A percentile compares a stretch with the other conserved stretches of the same genome.
These are phyloP conservation scores for Synergus itoensis DNA, from an alignment of 2,888 invertebrate genomes.

Conservation along the genomic window DNA sequence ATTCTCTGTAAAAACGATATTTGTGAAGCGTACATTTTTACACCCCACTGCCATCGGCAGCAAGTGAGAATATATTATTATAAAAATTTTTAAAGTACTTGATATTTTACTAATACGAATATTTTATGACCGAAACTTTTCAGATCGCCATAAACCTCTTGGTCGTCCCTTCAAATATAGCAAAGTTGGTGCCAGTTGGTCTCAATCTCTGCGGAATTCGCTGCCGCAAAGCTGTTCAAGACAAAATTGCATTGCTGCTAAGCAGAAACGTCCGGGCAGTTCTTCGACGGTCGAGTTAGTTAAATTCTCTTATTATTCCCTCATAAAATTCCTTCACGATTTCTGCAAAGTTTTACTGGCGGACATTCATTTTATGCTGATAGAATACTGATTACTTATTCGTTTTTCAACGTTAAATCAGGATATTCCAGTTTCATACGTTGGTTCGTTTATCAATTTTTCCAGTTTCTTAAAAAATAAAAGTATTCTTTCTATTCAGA, in stretches of 20 bases:
- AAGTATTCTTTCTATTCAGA: not conserved
- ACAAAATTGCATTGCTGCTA: constrained; percentile 63
- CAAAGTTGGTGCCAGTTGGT: constrained; percentile 62
- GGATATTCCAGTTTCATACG: not conserved
- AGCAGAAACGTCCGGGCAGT: constrained; percentile 63
- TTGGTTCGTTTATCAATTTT: not conserved
- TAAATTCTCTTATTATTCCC: constrained; percentile 16
- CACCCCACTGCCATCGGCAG: constrained; percentile 63
- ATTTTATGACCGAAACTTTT: constrained; percentile 4
- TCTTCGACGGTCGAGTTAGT: constrained; percentile 66
- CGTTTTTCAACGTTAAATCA: not conserved
- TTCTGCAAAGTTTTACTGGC: constrained; percentile 1
- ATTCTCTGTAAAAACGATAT: constrained; percentile 64
- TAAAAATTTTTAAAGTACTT: not conserved
- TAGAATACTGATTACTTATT: not conserved
- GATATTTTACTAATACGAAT: not conserved
- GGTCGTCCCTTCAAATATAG: constrained; percentile 56
- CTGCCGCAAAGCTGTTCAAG: constrained; percentile 67
- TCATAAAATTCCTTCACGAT: constrained; percentile 11
- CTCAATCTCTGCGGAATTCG: constrained; percentile 62
- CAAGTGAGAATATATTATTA: constrained; percentile 54
- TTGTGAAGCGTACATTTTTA: constrained; percentile 65
- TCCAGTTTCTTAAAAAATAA: not conserved
- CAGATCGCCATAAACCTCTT: constrained; percentile 56
- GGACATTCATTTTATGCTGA: not conserved